These are phyloP conservation scores for Cephalopachus bancanus DNA, from an alignment of 2,797 vertebrate species.

Conservation along the genomic window DNA sequence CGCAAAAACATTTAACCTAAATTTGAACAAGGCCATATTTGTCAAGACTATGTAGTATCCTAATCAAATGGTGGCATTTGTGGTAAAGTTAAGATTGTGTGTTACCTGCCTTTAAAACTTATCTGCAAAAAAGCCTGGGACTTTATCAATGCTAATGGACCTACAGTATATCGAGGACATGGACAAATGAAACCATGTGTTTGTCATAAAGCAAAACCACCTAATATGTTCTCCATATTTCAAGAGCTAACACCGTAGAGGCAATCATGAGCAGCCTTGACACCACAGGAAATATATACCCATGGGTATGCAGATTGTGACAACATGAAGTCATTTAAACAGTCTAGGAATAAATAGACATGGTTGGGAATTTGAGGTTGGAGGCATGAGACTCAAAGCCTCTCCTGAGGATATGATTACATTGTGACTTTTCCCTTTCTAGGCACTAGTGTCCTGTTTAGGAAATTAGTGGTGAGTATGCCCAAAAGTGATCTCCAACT, in stretches of 20 bases:
- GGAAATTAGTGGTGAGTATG: not conserved
- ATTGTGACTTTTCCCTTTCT: not conserved
- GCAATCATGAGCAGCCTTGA: not conserved
- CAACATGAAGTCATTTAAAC: not conserved
- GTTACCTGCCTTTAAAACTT: not conserved
- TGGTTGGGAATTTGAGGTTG: not conserved
- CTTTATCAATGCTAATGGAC: not conserved
- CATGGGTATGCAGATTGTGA: not conserved
- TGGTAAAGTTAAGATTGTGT: not conserved
- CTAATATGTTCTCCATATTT: not conserved
- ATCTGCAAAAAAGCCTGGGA: not conserved
- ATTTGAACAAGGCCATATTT: not conserved
- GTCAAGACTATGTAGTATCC: not conserved
- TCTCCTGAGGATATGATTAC: not conserved
- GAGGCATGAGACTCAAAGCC: not conserved
- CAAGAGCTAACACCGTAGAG: not conserved
- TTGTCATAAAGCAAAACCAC: not conserved
- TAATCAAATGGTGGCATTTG: not conserved
- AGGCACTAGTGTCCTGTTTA: not conserved
- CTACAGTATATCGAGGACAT: not conserved
- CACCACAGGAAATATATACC: not conserved
- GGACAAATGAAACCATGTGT: not conserved
- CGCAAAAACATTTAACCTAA: not conserved
- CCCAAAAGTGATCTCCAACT: not conserved
- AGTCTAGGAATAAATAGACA: not conserved